Conservation (phyloP, 2,113 vertebrate genomes). For the Camelus bactrianus region DNA sequence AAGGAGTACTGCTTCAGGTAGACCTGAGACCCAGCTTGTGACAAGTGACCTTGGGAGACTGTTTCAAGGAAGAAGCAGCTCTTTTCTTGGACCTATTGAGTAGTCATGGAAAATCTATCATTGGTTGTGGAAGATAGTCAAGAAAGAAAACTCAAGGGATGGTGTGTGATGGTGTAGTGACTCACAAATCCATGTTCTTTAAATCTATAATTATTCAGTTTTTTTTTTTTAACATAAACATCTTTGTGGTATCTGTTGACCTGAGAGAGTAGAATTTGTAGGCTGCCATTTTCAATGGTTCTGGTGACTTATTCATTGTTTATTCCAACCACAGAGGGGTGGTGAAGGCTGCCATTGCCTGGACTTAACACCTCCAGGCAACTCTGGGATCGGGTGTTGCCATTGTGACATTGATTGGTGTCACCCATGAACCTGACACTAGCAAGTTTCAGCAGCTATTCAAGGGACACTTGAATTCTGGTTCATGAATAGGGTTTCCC, state of each 20-base stretch:
- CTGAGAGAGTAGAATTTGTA: too few species aligned
- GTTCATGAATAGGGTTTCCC: background rate
- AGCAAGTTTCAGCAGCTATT: background rate
- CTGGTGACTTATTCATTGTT: background rate
- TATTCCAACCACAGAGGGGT: background rate
- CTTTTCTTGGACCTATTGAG: background rate
- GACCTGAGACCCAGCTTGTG: background rate
- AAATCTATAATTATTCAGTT: background rate
- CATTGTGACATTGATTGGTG: background rate
- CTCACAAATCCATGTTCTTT: background rate
- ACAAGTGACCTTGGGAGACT: background rate
- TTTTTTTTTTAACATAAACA: background rate
- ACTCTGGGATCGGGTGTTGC: background rate
- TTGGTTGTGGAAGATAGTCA: background rate
- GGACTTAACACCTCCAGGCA: background rate
- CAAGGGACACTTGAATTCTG: background rate
- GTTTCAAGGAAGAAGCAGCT: background rate
- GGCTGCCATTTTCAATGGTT: background rate
- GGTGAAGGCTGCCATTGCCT: background rate
- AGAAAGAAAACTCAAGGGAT: background rate
- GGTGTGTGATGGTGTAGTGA: background rate
- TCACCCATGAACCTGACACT: background rate
- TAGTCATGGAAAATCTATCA: background rate
- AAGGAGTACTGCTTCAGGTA: background rate
- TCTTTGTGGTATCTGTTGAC: background rate